Conservation (phyloP, 2,888 invertebrate genomes). For the Aricia artaxerxes region DNA sequence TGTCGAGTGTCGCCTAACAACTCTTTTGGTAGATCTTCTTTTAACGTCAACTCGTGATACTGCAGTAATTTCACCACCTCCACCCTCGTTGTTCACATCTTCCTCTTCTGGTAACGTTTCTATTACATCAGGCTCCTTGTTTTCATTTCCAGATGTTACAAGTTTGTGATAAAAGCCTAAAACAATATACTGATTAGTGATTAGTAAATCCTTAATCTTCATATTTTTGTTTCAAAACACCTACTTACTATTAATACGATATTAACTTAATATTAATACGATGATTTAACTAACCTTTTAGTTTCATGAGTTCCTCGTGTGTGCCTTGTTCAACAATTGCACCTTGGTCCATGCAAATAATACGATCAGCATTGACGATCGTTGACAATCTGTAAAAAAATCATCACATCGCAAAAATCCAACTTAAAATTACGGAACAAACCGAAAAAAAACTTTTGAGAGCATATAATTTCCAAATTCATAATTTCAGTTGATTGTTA, state of each 20-base stretch:
- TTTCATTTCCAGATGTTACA: slow-evolving; percentile 82
- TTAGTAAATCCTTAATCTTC: neutral
- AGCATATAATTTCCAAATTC: slow-evolving; percentile 12
- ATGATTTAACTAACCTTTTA: slow-evolving; percentile 67
- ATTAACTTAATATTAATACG: too few species aligned
- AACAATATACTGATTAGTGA: neutral
- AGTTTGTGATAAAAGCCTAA: slow-evolving; percentile 78
- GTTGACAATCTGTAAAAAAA: slow-evolving; percentile 80
- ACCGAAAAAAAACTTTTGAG: too few species aligned
- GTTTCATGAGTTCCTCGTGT: slow-evolving; percentile 85
- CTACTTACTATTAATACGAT: neutral
- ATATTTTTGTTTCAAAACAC: neutral
- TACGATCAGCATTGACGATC: slow-evolving; percentile 85
- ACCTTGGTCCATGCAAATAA: slow-evolving; percentile 87
- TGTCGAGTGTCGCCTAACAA: slow-evolving; percentile 65
- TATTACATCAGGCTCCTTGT: slow-evolving; percentile 62
- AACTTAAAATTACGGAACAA: neutral
- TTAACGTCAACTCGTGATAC: slow-evolving; percentile 58
- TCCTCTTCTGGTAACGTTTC: slow-evolving; percentile 61
- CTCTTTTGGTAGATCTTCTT: slow-evolving; percentile 58
- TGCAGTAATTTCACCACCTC: slow-evolving; percentile 46
- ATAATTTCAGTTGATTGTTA: neutral
- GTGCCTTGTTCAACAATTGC: slow-evolving; percentile 87
- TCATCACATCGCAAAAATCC: neutral
- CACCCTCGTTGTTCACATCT: slow-evolving; percentile 48